Evolutionary conservation across 2,888 invertebrate genomes (phyloP), one percentile per base, ranked within the genome.

Genomic region (Malachius bipustulatus): DNA sequence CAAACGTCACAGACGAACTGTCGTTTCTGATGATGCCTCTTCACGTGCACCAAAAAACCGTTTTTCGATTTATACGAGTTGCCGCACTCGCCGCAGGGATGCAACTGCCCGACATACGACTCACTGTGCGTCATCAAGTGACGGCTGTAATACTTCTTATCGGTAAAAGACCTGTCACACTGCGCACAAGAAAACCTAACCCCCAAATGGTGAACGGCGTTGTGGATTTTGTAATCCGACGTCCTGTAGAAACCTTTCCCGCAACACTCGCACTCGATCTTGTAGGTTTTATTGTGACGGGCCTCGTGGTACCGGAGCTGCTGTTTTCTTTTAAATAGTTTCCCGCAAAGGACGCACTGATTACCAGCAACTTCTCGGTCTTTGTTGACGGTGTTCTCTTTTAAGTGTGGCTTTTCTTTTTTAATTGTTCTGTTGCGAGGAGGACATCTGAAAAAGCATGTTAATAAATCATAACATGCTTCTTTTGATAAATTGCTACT

Each of bases 211-310:
- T 16, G 14, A 16, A 24, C 12, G 14, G 9, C 27, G 28, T 65
- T 39, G 2, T 61, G 56, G n/a, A 64, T 61, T 0, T 63, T 65
- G 19, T 67, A 66, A 0, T 52, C 54, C 1, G 64, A 63, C 0
- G 63, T 64, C 9, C 9, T 11, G 12, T 28, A 46, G 35, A 49
- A 50, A 6, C 46, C 44, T 34, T 47, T 47, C 4, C 42, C 44
- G 35, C 50, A 50, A 26, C 42, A 31, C 3, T 67, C 53, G 2
- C 64, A 55, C 1, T 61, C 52, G 43, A 73, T 72, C 0, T 67
- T 62, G 30, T 66, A 19, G 6, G 6, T 6, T n/a, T 19, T 19
- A 6, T 8, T 19, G 24, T 19, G 24, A 19, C 24, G 24, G n/a
- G 24, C 24, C n/a, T 19, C 24, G 24, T 19, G 24, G n/a, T n/a